phyloP scores from a whole-genome alignment of 2,113 vertebrate species.

The Myanophis thanlyinensis region DNA sequence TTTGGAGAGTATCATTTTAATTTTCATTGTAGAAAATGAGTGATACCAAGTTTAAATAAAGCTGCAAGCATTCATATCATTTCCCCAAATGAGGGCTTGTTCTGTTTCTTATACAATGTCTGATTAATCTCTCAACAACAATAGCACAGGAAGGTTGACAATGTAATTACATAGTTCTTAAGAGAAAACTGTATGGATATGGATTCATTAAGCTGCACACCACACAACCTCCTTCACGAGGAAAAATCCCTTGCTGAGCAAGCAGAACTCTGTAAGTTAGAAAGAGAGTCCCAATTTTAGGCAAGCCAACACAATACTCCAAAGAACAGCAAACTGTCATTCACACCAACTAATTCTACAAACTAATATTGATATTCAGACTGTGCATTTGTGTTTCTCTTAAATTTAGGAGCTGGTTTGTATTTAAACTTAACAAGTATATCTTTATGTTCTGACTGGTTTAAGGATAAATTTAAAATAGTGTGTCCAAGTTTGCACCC shows the following conservation, averaged over 20 bases:
- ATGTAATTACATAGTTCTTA: conserved; percentile 14
- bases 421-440: conserved; percentile 62
- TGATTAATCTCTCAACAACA: conserved; percentile 19
- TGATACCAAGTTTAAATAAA: not conserved
- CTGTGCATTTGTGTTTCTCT: conserved; percentile 33
- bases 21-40: not conserved
- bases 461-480: conserved; percentile 57
- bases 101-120: conserved; percentile 5
- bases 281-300: conserved; percentile 61
- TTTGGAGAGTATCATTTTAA: conserved; percentile 9
- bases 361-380: conserved; percentile 61
- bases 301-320: conserved; percentile 68
- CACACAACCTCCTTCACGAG: conserved; percentile 30
- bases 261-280: conserved; percentile 57
- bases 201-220: conserved; percentile 34
- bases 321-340: conserved; percentile 59
- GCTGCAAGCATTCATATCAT: not conserved
- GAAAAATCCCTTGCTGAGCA: conserved; percentile 48
- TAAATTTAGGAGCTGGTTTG: conserved; percentile 37
- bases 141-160: conserved; percentile 8
- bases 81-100: not conserved
- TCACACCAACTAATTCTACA: conserved; percentile 60
- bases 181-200: not conserved
- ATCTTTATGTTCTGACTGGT: conserved; percentile 55
- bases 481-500: conserved; percentile 51